A percentile compares a stretch with the other conserved stretches of the same genome.
phyloP scores from a whole-genome alignment of 2,888 invertebrate genomes.

The Thumatha senex region DNA sequence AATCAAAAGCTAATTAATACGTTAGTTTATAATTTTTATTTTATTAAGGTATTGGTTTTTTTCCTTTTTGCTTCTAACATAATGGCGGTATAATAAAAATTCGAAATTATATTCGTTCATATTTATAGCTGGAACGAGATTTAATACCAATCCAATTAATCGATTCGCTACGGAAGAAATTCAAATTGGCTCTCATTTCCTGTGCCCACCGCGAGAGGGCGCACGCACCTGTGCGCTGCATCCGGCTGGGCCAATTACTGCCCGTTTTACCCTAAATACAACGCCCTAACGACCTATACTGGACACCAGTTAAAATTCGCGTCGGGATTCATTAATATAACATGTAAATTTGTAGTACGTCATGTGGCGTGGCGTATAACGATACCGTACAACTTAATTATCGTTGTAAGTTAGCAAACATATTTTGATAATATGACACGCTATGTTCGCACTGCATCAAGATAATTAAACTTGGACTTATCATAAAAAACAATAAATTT shows the following conservation, averaged over 20 bases:
- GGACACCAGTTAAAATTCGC: constrained; percentile 58
- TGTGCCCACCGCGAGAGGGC: constrained; percentile 63
- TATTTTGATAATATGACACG: constrained; percentile 4
- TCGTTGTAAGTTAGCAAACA: constrained; percentile 11
- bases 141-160: constrained; percentile 64
- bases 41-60: constrained; percentile 14
- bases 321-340: constrained; percentile 53
- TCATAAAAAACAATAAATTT: background rate
- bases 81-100: too few species aligned
- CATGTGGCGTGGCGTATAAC: constrained; percentile 32
- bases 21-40: constrained; percentile 22
- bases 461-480: background rate
- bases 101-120: constrained; percentile 21
- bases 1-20: too few species aligned
- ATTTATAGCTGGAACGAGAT: constrained; percentile 39
- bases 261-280: constrained; percentile 68
- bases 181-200: constrained; percentile 76
- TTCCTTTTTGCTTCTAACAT: constrained; percentile 8
- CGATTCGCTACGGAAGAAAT: constrained; percentile 70
- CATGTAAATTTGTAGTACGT: constrained; percentile 33
- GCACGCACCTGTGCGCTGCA: constrained; percentile 73
- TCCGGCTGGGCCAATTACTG: constrained; percentile 75
- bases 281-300: constrained; percentile 59
- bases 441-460: background rate
- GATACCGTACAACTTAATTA: constrained; percentile 30